Evolutionary conservation across 2,797 vertebrate genomes (phyloP), one percentile per base, ranked within the genome.

Genomic region (Huso huso): DNA sequence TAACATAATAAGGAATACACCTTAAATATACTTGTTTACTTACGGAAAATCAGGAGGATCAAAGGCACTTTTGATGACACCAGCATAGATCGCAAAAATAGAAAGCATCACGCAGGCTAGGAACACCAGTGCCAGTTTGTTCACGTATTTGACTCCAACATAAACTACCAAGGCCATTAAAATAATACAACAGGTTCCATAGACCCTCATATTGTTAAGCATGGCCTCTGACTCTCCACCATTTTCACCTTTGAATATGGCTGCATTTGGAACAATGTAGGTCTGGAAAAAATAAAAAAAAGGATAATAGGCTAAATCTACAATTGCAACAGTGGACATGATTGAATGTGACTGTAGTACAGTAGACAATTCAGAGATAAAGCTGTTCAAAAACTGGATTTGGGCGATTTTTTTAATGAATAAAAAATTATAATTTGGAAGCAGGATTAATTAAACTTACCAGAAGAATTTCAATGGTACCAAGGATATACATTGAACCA

Each of bases 401-500:
- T 37, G 0, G 37, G 37, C 5, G 0, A 37, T 37, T 37, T 37
- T 37, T 37, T 37, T 4, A 37, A 37, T 37, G 37, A 37, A 37
- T 37, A 37, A 37, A 2, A 4, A 37, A 37, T 37, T 37, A 0
- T 37, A 37, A 37, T 37, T 37, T 37, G 37, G 37, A 4, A 37
- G 37, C 37, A 37, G 37, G 10, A 48, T 49, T 12, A 23, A 58
- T 13, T 23, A 4, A 23, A 81, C 94, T 91, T 71, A 96, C 96
- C 92, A 98, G 70, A 0, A 98, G 84, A 73, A 98, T 98, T 84
- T 98, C 96, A 64, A 98, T 98, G 61, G 96, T 97, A 63, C 96
- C 96, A 66, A 98, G 81, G 72, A 98, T 98, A 77, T 98, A 98
- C 96, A 98, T 98, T 65, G 96, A 91, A n/a, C 95, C 95, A 3